Conservation (phyloP, 2,888 invertebrate species). For the Oscheius sp. region DNA sequence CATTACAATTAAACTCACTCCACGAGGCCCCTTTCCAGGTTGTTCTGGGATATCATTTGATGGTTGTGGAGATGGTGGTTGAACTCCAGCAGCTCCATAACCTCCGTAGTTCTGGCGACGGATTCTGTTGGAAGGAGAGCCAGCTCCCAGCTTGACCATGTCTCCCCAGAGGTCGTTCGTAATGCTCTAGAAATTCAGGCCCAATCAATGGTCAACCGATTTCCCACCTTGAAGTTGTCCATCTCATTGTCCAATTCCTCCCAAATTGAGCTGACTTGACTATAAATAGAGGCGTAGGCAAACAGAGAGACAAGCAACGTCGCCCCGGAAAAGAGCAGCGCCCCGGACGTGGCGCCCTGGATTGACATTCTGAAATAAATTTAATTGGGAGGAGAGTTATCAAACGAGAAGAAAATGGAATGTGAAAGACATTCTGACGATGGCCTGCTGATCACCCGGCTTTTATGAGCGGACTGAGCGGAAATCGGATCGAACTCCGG, state of each 20-base stretch:
- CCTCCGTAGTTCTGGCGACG: conserved; percentile 67
- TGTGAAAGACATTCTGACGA: not conserved
- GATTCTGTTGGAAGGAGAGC: conserved; percentile 65
- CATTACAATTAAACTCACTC: not conserved
- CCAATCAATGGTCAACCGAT: no score
- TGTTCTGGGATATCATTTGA: conserved; percentile 24
- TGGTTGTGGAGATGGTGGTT: conserved; percentile 39
- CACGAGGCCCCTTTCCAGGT: conserved; percentile 25
- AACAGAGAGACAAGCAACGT: conserved; percentile 62
- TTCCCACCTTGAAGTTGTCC: conserved; percentile 61
- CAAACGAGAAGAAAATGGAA: not conserved
- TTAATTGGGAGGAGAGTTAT: not conserved
- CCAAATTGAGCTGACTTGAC: conserved; percentile 65
- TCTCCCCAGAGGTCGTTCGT: conserved; percentile 67
- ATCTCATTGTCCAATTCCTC: conserved; percentile 67
- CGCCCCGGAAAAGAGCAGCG: conserved; percentile 63
- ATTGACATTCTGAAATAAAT: conserved; percentile 51
- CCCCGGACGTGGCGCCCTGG: conserved; percentile 62
- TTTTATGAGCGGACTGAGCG: conserved; percentile 1
- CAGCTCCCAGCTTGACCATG: conserved; percentile 67
- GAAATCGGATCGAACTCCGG: conserved; percentile 14
- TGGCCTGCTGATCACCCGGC: not conserved
- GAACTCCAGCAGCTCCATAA: conserved; percentile 58
- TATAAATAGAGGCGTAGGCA: conserved; percentile 60
- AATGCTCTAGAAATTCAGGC: conserved; percentile 50